A percentile compares a stretch with the other conserved stretches of the same genome.
These are phyloP conservation scores for Diachasmimorpha longicaudata DNA, from an alignment of 1,140 invertebrate genomes.

Conservation along the genomic window DNA sequence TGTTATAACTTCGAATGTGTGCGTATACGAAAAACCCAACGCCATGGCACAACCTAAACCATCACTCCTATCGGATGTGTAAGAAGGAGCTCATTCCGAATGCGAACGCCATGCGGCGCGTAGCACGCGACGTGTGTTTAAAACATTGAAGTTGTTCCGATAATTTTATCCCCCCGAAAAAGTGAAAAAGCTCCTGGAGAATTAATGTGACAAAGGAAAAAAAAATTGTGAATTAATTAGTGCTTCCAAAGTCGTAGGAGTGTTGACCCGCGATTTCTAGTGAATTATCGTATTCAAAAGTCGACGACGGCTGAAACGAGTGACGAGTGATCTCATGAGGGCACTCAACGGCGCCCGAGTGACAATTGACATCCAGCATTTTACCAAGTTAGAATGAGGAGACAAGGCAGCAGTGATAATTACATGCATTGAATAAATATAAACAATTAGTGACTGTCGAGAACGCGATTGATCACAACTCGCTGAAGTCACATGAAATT, in stretches of 20 bases:
- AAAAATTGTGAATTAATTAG: background rate
- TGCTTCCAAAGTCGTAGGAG: background rate
- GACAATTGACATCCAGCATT: slow-evolving; percentile 40
- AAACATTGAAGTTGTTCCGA: background rate
- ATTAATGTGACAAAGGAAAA: background rate
- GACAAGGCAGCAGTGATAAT: background rate
- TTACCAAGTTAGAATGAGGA: slow-evolving; percentile 26
- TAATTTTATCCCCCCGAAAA: background rate
- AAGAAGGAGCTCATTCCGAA: slow-evolving; percentile 51
- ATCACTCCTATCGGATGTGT: slow-evolving; percentile 9
- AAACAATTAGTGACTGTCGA: background rate
- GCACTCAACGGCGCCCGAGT: slow-evolving; percentile 37
- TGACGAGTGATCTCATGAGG: slow-evolving; percentile 53
- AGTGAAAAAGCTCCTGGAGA: background rate
- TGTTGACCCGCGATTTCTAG: background rate
- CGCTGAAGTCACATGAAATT: background rate
- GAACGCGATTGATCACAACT: background rate
- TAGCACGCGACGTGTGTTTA: slow-evolving; percentile 41
- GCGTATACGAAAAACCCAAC: background rate
- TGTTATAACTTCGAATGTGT: background rate
- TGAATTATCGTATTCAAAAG: slow-evolving; percentile 24
- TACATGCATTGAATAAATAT: slow-evolving; percentile 10
- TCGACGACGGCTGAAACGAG: slow-evolving; percentile 48
- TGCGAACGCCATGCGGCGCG: slow-evolving; percentile 59
- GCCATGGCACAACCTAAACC: slow-evolving; percentile 21